A percentile compares a stretch with the other conserved stretches of the same genome.
phyloP scores from a whole-genome alignment of 2,797 vertebrate species.

The Sebastes itinus region DNA sequence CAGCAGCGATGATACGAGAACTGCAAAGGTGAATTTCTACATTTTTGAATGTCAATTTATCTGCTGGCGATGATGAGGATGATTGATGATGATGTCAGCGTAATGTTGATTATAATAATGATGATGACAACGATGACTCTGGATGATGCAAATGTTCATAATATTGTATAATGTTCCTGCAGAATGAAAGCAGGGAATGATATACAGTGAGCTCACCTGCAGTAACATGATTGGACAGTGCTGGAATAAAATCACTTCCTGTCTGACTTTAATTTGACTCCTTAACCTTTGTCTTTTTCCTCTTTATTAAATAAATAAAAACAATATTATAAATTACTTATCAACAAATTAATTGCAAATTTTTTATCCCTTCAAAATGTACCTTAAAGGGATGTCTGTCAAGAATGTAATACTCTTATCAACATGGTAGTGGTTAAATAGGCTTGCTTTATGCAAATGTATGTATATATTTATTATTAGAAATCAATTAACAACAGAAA shows the following conservation, averaged over 20 bases:
- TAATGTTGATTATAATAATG: slow-evolving; percentile 21
- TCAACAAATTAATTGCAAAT: no score
- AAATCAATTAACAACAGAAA: no score
- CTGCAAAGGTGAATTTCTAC: slow-evolving; percentile 60
- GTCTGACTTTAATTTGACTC: slow-evolving; percentile 72
- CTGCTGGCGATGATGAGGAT: slow-evolving; percentile 24
- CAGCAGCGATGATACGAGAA: slow-evolving; percentile 42
- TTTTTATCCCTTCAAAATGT: no score
- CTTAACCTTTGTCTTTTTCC: background rate
- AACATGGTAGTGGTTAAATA: no score
- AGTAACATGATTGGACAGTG: slow-evolving; percentile 65
- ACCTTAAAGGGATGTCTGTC: no score
- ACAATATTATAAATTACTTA: no score
- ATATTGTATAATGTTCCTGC: slow-evolving; percentile 48
- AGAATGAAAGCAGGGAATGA: slow-evolving; percentile 37
- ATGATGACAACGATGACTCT: slow-evolving; percentile 19
- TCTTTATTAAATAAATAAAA: background rate
- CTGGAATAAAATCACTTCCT: slow-evolving; percentile 80
- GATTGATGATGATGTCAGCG: slow-evolving; percentile 22
- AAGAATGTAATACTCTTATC: no score
- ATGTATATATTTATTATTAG: no score
- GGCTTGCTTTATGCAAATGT: no score
- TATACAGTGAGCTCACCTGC: slow-evolving; percentile 47
- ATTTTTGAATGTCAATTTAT: slow-evolving; percentile 68
- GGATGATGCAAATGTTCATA: slow-evolving; percentile 57